These are phyloP conservation scores for Plecotus auritus DNA, from an alignment of 2,113 vertebrate species.

Conservation along the genomic window DNA sequence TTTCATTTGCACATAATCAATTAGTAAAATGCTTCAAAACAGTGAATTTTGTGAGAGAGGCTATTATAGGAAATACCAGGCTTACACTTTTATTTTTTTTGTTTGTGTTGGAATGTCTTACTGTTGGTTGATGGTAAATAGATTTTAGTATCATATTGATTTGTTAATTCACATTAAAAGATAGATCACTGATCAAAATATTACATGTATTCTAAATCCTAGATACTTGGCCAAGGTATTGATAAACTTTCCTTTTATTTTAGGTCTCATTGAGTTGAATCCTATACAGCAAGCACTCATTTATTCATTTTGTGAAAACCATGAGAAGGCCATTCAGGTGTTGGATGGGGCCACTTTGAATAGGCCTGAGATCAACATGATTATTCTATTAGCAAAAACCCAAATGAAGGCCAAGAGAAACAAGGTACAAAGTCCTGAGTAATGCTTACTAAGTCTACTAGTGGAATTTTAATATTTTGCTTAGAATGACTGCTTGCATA, in stretches of 20 bases:
- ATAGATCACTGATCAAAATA: neutral
- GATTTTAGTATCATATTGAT: neutral
- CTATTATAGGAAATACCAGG: neutral
- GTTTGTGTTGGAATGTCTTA: neutral
- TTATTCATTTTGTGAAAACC: conserved; percentile 83
- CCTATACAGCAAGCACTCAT: conserved; percentile 80
- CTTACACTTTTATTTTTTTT: neutral
- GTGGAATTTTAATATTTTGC: neutral
- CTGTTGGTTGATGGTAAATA: neutral
- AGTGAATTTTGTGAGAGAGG: conserved; percentile 8
- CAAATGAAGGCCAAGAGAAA: conserved; percentile 83
- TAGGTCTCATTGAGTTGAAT: conserved; percentile 75
- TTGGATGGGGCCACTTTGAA: conserved; percentile 50
- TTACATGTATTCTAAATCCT: neutral
- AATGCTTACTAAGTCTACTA: neutral
- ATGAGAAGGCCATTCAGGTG: conserved; percentile 79
- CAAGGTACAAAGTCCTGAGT: conserved; percentile 71
- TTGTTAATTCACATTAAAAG: conserved; percentile 4
- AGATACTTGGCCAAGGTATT: neutral
- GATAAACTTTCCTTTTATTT: conserved; percentile 45
- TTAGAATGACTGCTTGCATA: neutral
- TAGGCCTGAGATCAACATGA: conserved; percentile 59
- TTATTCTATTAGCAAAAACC: conserved; percentile 80
- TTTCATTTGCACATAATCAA: neutral
- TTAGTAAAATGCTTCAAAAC: neutral